phyloP scores from a whole-genome alignment of 2,888 invertebrate species.

The Leptopilina syphax region DNA sequence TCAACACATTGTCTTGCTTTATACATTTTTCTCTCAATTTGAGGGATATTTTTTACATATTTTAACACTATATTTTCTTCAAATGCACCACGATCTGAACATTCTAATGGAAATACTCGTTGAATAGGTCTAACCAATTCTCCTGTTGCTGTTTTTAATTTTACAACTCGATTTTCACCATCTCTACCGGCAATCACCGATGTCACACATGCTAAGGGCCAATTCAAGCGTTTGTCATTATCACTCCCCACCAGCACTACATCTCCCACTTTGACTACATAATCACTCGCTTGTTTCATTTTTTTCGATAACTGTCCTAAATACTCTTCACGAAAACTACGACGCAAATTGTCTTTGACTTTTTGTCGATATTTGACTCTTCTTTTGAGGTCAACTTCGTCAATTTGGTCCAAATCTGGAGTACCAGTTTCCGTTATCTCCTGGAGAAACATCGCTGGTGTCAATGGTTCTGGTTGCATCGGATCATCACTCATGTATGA shows the following conservation, averaged over 20 bases:
- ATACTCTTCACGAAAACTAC: slow-evolving; percentile 59
- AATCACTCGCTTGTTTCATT: slow-evolving; percentile 38
- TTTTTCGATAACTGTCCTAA: slow-evolving; percentile 45
- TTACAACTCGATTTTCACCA: slow-evolving; percentile 13
- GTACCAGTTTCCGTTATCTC: slow-evolving; percentile 52
- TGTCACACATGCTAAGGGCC: slow-evolving; percentile 1
- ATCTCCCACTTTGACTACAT: slow-evolving; percentile 13
- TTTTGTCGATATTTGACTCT: slow-evolving; percentile 53
- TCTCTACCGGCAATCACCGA: neutral
- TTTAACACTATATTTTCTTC: too few species aligned
- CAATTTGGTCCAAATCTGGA: slow-evolving; percentile 57
- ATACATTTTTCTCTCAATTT: too few species aligned
- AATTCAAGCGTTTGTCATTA: slow-evolving; percentile 27
- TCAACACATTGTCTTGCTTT: too few species aligned
- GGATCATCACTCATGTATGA: slow-evolving; percentile 55
- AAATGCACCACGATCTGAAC: too few species aligned
- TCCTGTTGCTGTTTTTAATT: neutral
- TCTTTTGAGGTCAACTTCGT: slow-evolving; percentile 43
- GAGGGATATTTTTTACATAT: neutral
- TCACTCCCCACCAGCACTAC: slow-evolving; percentile 4
- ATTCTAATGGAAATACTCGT: too few species aligned
- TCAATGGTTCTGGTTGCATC: slow-evolving; percentile 54
- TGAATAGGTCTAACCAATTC: neutral
- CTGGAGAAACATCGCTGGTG: slow-evolving; percentile 63
- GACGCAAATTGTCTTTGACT: slow-evolving; percentile 55